Base-by-base conservation (phyloP, 2,797 vertebrate species). In the Melanogrammus aeglefinus region DNA sequence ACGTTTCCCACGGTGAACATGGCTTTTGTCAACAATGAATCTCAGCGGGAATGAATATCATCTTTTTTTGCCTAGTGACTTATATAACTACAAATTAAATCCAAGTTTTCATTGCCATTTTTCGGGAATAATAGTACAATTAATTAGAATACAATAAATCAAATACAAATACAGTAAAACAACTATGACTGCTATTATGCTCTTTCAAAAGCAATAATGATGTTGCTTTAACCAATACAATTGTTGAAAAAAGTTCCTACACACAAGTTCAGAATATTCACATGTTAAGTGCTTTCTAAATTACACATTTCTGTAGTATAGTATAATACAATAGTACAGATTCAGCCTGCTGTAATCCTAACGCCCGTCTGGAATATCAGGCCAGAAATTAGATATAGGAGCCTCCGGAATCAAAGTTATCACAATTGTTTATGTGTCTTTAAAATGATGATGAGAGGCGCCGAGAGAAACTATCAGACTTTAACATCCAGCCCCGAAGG, bases 351-450 rank as follows among this genome's bases (percentile, higher is more conserved):
- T 69, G 63, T 69, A 69, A 69, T 27, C 63, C 63, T 69, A 24
- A 29, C 9, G 24, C n/a, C 63, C 63, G 4, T 69, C n/a, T 69
- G 8, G 63, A 69, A 69, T 69, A 69, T 27, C n/a, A 29, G 7
- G n/a, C 57, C 57, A 63, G 63, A 69, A 69, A 69, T 69, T n/a
- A 9, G 63, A 69, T 69, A 69, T 69, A 27, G 63, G 8, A 69
- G 63, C 63, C 63, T 69, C 9, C 9, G 63, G 63, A 69, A 69
- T 69, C 63, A 10, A 69, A 24, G 63, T 69, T 69, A 69, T 69
- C 63, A 69, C 29, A 76, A 69, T 36, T 69, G 6, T 6, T n/a
- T 76, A 63, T 38, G 24, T 69, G n/a, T 24, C 24, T 69, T 69
- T 69, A 9, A 24, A 69, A 69, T 69, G 10, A 27, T 69, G 63